These are phyloP conservation scores for Dyspetes luteomarginatus DNA, from an alignment of 2,888 invertebrate genomes.

Conservation along the genomic window DNA sequence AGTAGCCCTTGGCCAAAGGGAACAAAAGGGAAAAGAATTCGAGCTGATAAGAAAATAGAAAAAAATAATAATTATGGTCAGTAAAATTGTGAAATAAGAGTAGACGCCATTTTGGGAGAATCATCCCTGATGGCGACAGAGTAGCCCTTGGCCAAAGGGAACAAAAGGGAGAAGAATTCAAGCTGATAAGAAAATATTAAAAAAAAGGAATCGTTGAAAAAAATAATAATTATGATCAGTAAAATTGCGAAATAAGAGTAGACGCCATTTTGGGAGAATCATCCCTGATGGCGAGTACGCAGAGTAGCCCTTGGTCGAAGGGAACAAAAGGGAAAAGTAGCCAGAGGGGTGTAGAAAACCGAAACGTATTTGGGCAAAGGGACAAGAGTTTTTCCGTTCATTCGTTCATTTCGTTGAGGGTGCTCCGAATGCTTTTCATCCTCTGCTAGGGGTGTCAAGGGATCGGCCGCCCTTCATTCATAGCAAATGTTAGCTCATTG, in stretches of 20 bases:
- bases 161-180: slow-evolving; percentile 34
- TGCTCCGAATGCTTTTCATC: slow-evolving; percentile 43
- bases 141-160: slow-evolving; percentile 6
- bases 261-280: slow-evolving; percentile 51
- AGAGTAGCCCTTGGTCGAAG: slow-evolving; percentile 53
- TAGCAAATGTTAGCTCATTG: slow-evolving; percentile 72
- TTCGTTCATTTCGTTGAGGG: slow-evolving; percentile 50
- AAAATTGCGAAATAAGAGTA: neutral
- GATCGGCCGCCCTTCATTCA: slow-evolving; percentile 71
- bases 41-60: too few relatives aligned
- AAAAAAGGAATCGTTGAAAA: too few relatives aligned
- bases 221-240: neutral
- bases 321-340: slow-evolving; percentile 56
- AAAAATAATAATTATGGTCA: too few relatives aligned
- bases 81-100: too few relatives aligned
- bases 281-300: slow-evolving; percentile 26
- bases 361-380: slow-evolving; percentile 22
- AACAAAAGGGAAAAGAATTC: slow-evolving; percentile 53
- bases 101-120: slow-evolving; percentile 45
- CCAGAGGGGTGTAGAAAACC: slow-evolving; percentile 39
- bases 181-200: too few relatives aligned
- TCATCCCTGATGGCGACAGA: neutral
- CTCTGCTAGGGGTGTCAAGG: slow-evolving; percentile 68
- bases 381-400: slow-evolving; percentile 60
- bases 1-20: slow-evolving; percentile 54